Conservation (phyloP, 2,113 vertebrate genomes). For the Mungos mungo region DNA sequence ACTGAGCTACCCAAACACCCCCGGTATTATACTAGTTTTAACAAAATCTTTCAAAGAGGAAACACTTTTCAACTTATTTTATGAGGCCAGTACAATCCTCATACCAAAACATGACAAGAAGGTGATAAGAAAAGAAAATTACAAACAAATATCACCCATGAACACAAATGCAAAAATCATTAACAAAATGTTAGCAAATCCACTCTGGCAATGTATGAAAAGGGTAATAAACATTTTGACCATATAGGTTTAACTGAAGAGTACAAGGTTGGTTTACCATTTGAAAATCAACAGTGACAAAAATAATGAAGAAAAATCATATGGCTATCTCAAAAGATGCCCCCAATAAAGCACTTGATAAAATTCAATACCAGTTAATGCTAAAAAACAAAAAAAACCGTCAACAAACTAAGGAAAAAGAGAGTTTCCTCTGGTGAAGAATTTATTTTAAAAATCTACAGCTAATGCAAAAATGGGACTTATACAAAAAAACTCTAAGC, state of each 20-base stretch:
- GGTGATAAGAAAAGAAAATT: neutral
- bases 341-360: neutral
- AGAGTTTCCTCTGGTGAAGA: neutral
- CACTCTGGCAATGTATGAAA: neutral
- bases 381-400: neutral
- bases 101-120: constrained; percentile 17
- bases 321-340: neutral
- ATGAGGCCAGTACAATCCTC: neutral
- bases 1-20: too few species aligned
- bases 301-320: constrained; percentile 14
- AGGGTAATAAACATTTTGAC: neutral
- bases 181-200: constrained; percentile 2
- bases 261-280: neutral
- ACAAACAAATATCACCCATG: neutral
- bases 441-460: neutral
- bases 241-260: neutral
- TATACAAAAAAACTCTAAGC: neutral
- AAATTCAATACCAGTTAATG: neutral
- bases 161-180: constrained; percentile 12
- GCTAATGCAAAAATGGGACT: neutral
- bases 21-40: neutral
- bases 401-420: neutral
- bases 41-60: neutral
- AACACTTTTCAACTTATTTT: constrained; percentile 21
- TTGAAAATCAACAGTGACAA: neutral